Evolutionary conservation across 2,113 vertebrate species (phyloP).

Genomic region (Heteronetta atricapilla): DNA sequence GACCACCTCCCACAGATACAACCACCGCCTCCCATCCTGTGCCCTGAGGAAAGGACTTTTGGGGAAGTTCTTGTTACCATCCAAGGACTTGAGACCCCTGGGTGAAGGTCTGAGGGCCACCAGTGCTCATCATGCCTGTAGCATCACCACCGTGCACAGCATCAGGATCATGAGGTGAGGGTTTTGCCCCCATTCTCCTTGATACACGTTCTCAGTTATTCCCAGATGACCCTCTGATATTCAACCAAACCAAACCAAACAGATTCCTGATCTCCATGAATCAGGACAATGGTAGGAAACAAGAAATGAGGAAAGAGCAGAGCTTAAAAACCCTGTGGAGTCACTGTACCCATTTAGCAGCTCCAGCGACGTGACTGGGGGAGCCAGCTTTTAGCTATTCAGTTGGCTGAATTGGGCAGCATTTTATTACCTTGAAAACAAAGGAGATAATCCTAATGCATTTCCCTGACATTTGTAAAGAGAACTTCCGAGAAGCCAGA

Average conservation of each 20-base stretch:
- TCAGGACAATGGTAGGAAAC: not conserved
- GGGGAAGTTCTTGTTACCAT: not conserved
- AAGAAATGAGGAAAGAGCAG: not conserved
- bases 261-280: not conserved
- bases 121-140: not conserved
- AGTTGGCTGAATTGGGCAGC: constrained; percentile 43
- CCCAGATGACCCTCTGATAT: not conserved
- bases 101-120: not conserved
- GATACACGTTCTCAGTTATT: not conserved
- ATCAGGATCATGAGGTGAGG: not conserved
- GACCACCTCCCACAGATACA: not conserved
- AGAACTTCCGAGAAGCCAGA: constrained; percentile 18
- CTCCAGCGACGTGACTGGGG: not conserved
- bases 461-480: constrained; percentile 43
- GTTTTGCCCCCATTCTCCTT: not conserved
- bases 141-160: rapidly evolving
- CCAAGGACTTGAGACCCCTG: not conserved
- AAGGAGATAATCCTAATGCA: constrained; percentile 48
- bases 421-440: constrained; percentile 46
- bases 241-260: not conserved
- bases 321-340: not conserved
- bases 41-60: not conserved
- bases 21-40: not conserved
- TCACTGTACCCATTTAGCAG: not conserved
- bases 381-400: not conserved